Evolutionary conservation across 2,888 invertebrate species (phyloP), one percentile per base, ranked within the genome.

Genomic region (Acanthosepion lycidas): DNA sequence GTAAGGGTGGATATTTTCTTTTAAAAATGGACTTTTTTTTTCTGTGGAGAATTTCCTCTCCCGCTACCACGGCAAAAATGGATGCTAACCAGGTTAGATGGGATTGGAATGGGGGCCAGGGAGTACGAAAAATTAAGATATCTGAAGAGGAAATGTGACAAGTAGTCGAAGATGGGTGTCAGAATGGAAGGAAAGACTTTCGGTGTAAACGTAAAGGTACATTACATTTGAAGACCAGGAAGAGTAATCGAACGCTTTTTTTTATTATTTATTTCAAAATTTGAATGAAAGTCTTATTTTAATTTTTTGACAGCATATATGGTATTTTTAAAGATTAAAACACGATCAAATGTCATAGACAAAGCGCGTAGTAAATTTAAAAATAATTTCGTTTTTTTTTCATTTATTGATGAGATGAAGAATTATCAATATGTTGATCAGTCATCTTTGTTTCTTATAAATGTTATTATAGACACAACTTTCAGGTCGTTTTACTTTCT

Each of bases 281-380:
- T 78, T 78, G 12, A 12, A 78, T 78, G 78, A 78, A n/a, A 78
- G 78, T n/a, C 78, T 78, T 78, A 78, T n/a, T 78, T 78, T 78
- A n/a, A n/a, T 78, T 78, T 78, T 78, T 78, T 78, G 78, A 78
- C 78, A 78, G 78, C 78, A 78, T n/a, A n/a, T 15, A 78, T n/a
- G n/a, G 28, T 78, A n/a, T 78, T 78, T n/a, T 78, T n/a, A 78
- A 78, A 8, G 6, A 59, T 18, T 6, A 23, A 59, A 20, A 59
- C 23, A 59, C 23, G 2, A 23, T 23, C 23, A 20, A 23, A 59
- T 59, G 20, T 59, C 23, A 23, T 6, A 6, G 3, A 15, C 55
- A 55, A 55, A 55, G 55, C 55, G 55, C 4, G 15, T 55, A 55
- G 18, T 18, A 55, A 20, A 53, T 53, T 55, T 55, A 18, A 55